Evolutionary conservation across 2,888 invertebrate species (phyloP).

Genomic region (Ormyrus nitidulus): DNA sequence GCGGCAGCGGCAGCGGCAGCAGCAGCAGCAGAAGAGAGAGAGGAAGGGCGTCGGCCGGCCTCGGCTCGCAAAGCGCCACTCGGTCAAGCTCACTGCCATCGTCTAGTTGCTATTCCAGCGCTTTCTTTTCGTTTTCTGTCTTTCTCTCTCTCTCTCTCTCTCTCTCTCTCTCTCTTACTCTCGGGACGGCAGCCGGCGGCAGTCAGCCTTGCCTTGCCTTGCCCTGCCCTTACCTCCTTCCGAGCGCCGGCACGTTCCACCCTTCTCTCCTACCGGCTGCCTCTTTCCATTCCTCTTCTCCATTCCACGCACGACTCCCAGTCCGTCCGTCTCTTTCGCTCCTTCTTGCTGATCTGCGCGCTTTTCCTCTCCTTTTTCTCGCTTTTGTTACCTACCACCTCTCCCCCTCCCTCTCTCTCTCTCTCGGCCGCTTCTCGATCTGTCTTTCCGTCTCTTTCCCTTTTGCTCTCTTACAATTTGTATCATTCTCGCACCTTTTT

Average conservation of each 20-base stretch:
- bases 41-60: slow-evolving; percentile 74
- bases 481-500: slow-evolving; percentile 57
- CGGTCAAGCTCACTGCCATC: slow-evolving; percentile 67
- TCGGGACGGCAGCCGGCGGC: slow-evolving; percentile 53
- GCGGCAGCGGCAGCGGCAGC: neutral
- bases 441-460: neutral
- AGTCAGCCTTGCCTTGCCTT: slow-evolving; percentile 62
- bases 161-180: neutral
- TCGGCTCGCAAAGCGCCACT: slow-evolving; percentile 73
- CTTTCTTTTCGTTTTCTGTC: slow-evolving; percentile 46
- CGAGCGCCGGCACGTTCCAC: slow-evolving; percentile 40
- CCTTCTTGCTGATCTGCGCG: neutral
- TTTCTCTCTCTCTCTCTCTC: slow-evolving; percentile 14
- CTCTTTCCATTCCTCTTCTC: slow-evolving; percentile 43
- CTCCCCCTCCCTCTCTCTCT: slow-evolving; percentile 7
- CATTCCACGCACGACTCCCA: slow-evolving; percentile 41
- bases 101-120: slow-evolving; percentile 56
- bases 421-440: neutral
- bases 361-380: slow-evolving; percentile 12
- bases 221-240: slow-evolving; percentile 40
- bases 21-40: slow-evolving; percentile 54
- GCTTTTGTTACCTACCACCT: slow-evolving; percentile 1
- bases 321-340: slow-evolving; percentile 11
- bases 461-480: slow-evolving; percentile 56
- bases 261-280: slow-evolving; percentile 24